Base-by-base conservation (phyloP, 92 coral and sea anemone genomes). In the Micromussa lordhowensis region DNA sequence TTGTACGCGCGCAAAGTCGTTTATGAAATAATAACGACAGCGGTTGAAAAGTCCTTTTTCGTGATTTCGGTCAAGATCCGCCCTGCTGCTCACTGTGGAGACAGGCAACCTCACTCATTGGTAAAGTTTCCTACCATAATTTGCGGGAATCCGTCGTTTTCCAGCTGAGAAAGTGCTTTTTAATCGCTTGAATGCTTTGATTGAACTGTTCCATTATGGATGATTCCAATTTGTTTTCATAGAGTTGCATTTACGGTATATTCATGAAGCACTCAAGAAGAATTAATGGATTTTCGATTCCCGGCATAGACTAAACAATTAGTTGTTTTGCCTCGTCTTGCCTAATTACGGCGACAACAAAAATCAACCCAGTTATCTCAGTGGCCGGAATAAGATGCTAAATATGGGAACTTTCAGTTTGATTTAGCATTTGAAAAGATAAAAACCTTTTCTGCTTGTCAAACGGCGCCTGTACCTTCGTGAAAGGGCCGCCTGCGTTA, bases 241-340 rank as follows among this genome's bases (percentile, higher is more conserved):
- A 51, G 24, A 15, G 81, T 51, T 9, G 64, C 55, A 26, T 76
- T 44, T 44, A 29, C 64, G 29, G 28, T 40, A 28, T 26, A 48
- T 51, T 77, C 15, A 77, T 16, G 24, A 26, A 26, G 61, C 81
- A 24, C 19, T 77, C 28, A 51, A 63, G 38, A 22, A 51, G 64
- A 77, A n/a, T 51, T 5, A 77, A 77, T 49, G 63, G 48, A 32
- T 29, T 38, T 77, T 77, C 22, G 34, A n/a, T 77, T 77, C 81
- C 81, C 59, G 28, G 28, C 64, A n/a, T 48, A 77, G 81, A 77
- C 81, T 77, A 49, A 51, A 77, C 63, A 51, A 48, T 13, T 7
- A 77, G 53, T n/a, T 34, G 11, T 22, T 57, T 14, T 21, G 63
- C 63, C n/a, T 77, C 64, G 63, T 22, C 18, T 44, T 58, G 80